Evolutionary conservation across 2,888 invertebrate genomes (phyloP), one percentile per base, ranked within the genome.

Genomic region (Andricus quercusramuli): DNA sequence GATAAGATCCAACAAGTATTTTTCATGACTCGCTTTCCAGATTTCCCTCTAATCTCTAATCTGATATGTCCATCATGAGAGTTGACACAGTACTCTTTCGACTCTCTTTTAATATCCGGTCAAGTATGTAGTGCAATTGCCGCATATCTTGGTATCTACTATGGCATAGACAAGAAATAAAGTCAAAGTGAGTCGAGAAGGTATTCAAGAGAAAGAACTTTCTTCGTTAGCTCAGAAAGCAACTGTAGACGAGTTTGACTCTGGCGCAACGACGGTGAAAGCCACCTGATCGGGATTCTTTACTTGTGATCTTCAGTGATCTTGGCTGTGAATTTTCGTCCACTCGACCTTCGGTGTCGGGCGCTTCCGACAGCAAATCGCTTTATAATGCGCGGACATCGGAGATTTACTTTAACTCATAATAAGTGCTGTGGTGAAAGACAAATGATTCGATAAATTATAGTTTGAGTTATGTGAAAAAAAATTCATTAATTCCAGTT

Each of bases 191-290:
- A 83, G 78, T 79, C 47, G 66, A 67, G 70, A 76, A 65, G 76
- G 76, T 78, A 78, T 80, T 80, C 83, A 82, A 80, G 88, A 86
- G 86, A 89, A 88, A 89, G 89, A 91, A 91, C 91, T 91, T 91
- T 91, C 91, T 89, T 90, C 87, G 86, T 67, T 83, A 84, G 85
- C 84, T 85, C 77, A 82, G 82, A 86, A 85, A 86, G 81, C 80
- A 82, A 67, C 82, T 82, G 80, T 76, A 64, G 79, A 79, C 76
- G 78, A 82, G 85, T 85, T 82, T 83, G 83, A 83, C 85, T 86
- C 86, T 86, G 86, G 87, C 87, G 82, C 79, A 83, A 82, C 86
- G 82, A 56, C 85, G 87, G 89, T 89, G 88, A 89, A 89, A 89
- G 89, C 89, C 85, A 83, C 81, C 66, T 77, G 78, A 77, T 77